A percentile compares a stretch with the other conserved stretches of the same genome.
These are phyloP conservation scores for Spodoptera picta DNA, from an alignment of 2,888 invertebrate species.

Conservation along the genomic window DNA sequence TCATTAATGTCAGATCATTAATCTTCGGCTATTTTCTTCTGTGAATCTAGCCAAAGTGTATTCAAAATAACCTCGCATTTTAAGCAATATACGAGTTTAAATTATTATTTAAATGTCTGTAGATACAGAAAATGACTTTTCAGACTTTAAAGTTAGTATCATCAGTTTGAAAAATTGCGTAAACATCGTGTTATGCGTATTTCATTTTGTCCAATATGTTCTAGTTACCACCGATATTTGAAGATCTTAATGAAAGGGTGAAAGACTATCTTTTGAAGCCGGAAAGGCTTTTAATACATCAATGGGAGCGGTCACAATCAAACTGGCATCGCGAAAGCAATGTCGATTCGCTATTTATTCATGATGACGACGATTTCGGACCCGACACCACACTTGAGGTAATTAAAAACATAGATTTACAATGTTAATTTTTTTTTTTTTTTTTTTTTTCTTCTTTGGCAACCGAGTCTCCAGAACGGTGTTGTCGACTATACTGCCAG, in stretches of 20 bases:
- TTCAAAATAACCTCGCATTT: conserved; percentile 22
- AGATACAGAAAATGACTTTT: conserved; percentile 67
- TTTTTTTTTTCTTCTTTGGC: too few species aligned
- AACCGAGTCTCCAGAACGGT: too few species aligned
- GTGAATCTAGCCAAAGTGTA: conserved; percentile 24
- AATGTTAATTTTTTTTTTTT: too few species aligned
- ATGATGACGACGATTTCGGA: conserved; percentile 75
- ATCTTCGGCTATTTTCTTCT: background rate
- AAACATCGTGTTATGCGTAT: background rate
- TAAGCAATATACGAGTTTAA: background rate
- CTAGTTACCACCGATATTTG: conserved; percentile 90
- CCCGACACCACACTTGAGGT: conserved; percentile 81
- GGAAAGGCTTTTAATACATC: conserved; percentile 92
- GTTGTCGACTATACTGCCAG: too few species aligned
- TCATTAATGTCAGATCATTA: conserved; percentile 8
- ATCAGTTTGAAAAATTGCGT: too few species aligned
- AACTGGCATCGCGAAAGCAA: conserved; percentile 90
- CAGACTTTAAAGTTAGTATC: conserved; percentile 69
- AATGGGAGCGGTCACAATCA: conserved; percentile 91
- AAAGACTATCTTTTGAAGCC: conserved; percentile 91
- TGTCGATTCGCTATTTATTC: conserved; percentile 85
- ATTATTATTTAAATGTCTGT: conserved; percentile 62
- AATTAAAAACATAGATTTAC: conserved; percentile 16
- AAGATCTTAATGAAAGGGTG: conserved; percentile 90
- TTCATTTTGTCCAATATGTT: conserved; percentile 59